Evolutionary conservation across 1,140 invertebrate species (phyloP).

Genomic region (Anastrepha obliqua): DNA sequence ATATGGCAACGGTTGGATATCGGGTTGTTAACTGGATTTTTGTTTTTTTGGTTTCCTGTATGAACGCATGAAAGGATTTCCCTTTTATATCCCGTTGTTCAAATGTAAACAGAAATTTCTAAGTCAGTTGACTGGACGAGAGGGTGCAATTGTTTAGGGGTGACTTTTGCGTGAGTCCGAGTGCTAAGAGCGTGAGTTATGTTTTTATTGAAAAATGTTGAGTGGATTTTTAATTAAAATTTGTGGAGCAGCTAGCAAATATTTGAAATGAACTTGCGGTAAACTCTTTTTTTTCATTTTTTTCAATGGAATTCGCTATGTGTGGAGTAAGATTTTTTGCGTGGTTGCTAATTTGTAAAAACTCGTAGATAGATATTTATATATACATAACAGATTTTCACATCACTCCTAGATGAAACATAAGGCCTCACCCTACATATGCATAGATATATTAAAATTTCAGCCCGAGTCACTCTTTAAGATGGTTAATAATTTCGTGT

Average conservation of each 20-base stretch:
- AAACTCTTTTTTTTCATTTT: background rate
- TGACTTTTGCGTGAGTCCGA: background rate
- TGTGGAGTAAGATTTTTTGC: background rate
- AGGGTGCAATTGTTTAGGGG: background rate
- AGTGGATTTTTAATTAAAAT: conserved; percentile 51
- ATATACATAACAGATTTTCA: background rate
- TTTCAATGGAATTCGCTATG: background rate
- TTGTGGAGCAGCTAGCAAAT: conserved; percentile 43
- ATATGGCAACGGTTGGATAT: background rate
- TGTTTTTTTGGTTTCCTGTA: background rate
- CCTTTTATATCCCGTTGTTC: background rate
- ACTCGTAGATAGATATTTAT: background rate
- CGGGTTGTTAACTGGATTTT: conserved; percentile 40
- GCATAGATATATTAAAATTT: no score
- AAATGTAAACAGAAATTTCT: background rate
- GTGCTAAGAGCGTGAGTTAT: background rate
- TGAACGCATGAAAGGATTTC: conserved; percentile 31
- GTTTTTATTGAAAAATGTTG: conserved; percentile 38
- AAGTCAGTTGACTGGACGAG: background rate
- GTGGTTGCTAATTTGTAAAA: background rate
- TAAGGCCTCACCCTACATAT: no score
- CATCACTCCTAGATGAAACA: no score
- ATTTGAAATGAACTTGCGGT: conserved; percentile 26
- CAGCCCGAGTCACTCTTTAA: no score
- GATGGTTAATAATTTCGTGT: no score